phyloP scores from a whole-genome alignment of 2,113 vertebrate genomes.

The Uropsilus gracilis region DNA sequence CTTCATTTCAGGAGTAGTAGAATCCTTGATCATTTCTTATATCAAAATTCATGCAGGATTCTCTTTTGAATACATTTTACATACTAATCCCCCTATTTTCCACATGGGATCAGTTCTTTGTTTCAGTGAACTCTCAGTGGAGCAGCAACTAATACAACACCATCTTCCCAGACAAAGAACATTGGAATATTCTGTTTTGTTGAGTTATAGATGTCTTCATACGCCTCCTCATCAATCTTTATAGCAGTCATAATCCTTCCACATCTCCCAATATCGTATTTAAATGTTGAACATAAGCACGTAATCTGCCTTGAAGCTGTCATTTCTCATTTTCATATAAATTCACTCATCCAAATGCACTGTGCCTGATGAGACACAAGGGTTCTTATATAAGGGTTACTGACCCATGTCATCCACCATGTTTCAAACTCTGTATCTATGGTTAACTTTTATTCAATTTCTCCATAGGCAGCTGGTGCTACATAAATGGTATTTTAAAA shows the following conservation, averaged over 20 bases:
- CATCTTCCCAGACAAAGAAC: slow-evolving; percentile 98
- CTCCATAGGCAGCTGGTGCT: background rate
- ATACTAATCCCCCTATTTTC: slow-evolving; percentile 62
- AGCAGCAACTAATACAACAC: slow-evolving; percentile 96
- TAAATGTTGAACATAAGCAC: no score
- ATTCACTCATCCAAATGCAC: no score
- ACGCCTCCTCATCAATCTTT: no score
- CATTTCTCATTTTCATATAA: no score
- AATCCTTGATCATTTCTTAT: background rate
- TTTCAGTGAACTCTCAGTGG: slow-evolving; percentile 94
- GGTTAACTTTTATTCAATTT: background rate
- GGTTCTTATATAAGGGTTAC: no score
- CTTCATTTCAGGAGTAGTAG: background rate
- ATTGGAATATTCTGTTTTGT: slow-evolving; percentile 99
- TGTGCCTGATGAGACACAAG: no score
- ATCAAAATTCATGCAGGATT: background rate
- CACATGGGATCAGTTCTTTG: slow-evolving; percentile 47
- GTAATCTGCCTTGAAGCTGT: no score
- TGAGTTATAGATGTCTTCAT: slow-evolving; percentile 85
- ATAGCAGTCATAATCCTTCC: no score
- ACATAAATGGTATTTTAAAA: background rate
- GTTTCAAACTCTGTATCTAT: no score
- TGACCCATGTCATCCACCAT: no score
- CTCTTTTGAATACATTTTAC: background rate
- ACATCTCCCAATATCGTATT: no score